Evolutionary conservation across 2,888 invertebrate genomes (phyloP).

Genomic region (Cheiracanthium punctorium): DNA sequence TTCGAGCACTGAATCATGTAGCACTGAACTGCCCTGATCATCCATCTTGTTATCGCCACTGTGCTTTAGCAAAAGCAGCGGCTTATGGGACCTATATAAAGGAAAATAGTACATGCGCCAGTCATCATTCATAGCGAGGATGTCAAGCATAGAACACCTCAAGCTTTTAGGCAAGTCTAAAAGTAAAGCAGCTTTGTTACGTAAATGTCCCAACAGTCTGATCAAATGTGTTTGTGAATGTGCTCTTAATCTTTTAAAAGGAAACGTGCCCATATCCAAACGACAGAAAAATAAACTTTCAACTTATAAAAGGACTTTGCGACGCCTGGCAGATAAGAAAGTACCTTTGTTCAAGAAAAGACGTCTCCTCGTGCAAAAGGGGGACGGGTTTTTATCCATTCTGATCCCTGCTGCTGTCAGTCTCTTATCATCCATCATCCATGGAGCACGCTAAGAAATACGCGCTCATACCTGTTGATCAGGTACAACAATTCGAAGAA

Average conservation of each 20-base stretch:
- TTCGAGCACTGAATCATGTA: not conserved
- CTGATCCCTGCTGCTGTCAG: constrained; percentile 11
- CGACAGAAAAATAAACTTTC: not conserved
- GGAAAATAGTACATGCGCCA: not conserved
- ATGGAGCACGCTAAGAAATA: too few species aligned
- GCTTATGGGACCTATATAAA: not conserved
- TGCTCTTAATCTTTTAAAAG: constrained; percentile 27
- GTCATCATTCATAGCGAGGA: not conserved
- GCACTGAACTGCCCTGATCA: not conserved
- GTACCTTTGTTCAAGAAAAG: constrained; percentile 21
- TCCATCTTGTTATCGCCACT: not conserved
- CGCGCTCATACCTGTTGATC: too few species aligned
- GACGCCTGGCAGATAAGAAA: constrained; percentile 24
- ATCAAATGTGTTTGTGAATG: constrained; percentile 35
- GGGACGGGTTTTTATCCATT: constrained; percentile 14
- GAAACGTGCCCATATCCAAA: constrained; percentile 14
- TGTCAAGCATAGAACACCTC: not conserved
- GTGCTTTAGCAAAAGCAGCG: not conserved
- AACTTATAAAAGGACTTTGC: constrained; percentile 1
- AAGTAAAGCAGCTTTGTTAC: not conserved
- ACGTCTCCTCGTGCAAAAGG: constrained; percentile 16
- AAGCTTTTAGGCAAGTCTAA: constrained; percentile 14
- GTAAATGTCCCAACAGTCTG: not conserved
- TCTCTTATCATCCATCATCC: not conserved
- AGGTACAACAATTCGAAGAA: too few species aligned